These are phyloP conservation scores for Mormyrus lacerda DNA, from an alignment of 2,113 vertebrate genomes.

Conservation along the genomic window DNA sequence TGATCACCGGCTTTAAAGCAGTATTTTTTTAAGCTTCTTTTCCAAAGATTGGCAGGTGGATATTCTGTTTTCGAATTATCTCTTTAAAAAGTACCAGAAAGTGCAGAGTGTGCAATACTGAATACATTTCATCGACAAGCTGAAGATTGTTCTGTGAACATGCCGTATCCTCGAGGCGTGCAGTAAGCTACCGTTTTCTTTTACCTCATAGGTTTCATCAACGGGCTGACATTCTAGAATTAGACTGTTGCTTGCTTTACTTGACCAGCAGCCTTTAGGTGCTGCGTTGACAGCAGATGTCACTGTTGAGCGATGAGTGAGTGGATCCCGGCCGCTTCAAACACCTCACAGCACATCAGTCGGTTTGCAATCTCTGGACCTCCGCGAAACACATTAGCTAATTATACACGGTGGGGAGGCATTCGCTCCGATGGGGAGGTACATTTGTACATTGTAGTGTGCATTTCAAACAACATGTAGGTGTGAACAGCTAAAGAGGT, in stretches of 20 bases:
- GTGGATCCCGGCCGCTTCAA: background rate
- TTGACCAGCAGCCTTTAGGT: background rate
- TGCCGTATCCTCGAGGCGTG: background rate
- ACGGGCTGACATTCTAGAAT: background rate
- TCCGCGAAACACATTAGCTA: background rate
- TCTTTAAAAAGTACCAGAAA: background rate
- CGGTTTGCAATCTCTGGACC: background rate
- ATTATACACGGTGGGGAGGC: background rate
- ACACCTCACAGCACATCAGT: background rate
- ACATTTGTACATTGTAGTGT: background rate
- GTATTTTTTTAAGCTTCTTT: background rate
- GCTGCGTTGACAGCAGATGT: background rate
- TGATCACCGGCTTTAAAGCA: background rate
- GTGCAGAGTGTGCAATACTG: background rate
- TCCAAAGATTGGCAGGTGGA: background rate
- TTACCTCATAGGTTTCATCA: background rate
- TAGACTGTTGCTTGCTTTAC: background rate
- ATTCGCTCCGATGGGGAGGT: background rate
- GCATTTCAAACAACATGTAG: background rate
- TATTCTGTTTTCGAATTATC: background rate
- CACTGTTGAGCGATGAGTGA: background rate
- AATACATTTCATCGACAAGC: background rate
- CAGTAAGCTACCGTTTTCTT: background rate
- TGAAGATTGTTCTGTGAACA: background rate
- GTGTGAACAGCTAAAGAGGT: background rate